phyloP scores from a whole-genome alignment of 2,113 vertebrate species.

The Atractosteus spatula region DNA sequence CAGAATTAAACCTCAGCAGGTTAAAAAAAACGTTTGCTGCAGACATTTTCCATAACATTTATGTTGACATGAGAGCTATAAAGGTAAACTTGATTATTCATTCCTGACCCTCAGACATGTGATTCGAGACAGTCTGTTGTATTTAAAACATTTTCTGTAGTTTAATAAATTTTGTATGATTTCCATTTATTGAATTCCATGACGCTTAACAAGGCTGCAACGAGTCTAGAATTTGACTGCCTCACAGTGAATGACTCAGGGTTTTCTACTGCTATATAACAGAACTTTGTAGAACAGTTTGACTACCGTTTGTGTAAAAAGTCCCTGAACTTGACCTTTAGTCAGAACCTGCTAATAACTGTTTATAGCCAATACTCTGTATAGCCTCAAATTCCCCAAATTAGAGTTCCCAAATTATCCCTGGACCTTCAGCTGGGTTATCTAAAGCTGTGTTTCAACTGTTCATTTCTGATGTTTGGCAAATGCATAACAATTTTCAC shows the following conservation, averaged over 20 bases:
- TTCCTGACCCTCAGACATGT: slow-evolving; percentile 9
- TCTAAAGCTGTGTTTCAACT: too few species aligned
- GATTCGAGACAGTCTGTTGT: not conserved
- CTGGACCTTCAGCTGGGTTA: too few species aligned
- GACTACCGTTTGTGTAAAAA: not conserved
- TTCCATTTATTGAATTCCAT: slow-evolving; percentile 7
- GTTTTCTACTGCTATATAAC: not conserved
- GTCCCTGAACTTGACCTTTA: not conserved
- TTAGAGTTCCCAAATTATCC: too few species aligned
- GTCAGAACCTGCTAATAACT: not conserved
- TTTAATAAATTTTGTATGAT: slow-evolving; percentile 25
- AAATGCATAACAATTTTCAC: too few species aligned
- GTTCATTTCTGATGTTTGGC: too few species aligned
- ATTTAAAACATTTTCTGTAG: slow-evolving; percentile 21
- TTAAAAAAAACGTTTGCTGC: not conserved
- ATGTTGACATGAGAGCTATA: not conserved
- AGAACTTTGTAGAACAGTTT: not conserved
- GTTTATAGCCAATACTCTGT: too few species aligned
- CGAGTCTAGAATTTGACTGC: too few species aligned
- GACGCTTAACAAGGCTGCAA: too few species aligned
- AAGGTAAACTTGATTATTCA: not conserved
- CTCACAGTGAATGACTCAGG: not conserved
- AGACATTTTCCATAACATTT: not conserved
- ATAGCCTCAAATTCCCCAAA: too few species aligned
- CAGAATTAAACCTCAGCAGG: too few species aligned